Percentiles rank a stretch among this genome's conserved stretches.
These are phyloP conservation scores for Malurus elegans DNA, from an alignment of 2,113 vertebrate species.

Conservation along the genomic window DNA sequence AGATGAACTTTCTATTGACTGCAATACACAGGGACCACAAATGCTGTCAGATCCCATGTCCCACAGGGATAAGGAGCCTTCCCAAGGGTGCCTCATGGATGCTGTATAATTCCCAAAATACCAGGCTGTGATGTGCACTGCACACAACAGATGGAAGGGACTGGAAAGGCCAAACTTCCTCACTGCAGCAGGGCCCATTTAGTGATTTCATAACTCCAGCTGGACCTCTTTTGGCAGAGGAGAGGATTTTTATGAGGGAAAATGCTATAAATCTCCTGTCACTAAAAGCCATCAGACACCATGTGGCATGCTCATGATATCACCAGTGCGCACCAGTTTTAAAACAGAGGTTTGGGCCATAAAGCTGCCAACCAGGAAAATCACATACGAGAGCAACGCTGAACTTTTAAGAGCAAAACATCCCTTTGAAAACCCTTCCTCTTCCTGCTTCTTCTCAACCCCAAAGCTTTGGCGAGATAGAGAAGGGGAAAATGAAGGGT, in stretches of 20 bases:
- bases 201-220: slow-evolving; percentile 41
- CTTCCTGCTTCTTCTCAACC: slow-evolving; percentile 42
- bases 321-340: slow-evolving; percentile 36
- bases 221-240: slow-evolving; percentile 35
- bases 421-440: slow-evolving; percentile 40
- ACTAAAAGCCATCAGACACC: slow-evolving; percentile 45
- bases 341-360: slow-evolving; percentile 30
- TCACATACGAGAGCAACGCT: not conserved
- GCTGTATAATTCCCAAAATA: not conserved
- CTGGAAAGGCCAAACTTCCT: not conserved
- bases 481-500: slow-evolving; percentile 30
- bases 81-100: accelerated
- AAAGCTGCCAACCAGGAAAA: slow-evolving; percentile 57
- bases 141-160: not conserved
- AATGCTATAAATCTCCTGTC: slow-evolving; percentile 56
- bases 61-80: not conserved
- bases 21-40: not conserved
- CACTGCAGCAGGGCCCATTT: not conserved
- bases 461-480: slow-evolving; percentile 22
- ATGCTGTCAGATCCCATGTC: not conserved
- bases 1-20: not conserved
- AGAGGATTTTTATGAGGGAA: slow-evolving; percentile 58
- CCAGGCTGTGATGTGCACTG: not conserved
- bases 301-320: slow-evolving; percentile 35
- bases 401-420: slow-evolving; percentile 23